Base-by-base conservation (phyloP, 2,888 invertebrate genomes). In the Anorthoa munda region DNA sequence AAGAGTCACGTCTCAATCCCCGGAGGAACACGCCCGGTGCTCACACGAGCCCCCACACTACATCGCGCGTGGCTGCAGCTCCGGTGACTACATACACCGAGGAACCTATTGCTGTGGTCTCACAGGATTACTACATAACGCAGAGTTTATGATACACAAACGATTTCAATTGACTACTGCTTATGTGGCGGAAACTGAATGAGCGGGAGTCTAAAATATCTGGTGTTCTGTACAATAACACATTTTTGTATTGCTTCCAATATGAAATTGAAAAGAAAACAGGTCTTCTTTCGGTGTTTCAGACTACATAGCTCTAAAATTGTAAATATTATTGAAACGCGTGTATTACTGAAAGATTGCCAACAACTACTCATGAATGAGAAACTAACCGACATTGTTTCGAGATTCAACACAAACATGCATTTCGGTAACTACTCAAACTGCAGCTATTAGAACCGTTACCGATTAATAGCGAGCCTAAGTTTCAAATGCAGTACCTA, bases 281-380 rank as follows among this genome's bases (percentile, higher is more conserved):
- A 15, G 12, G 5, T 46, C 3, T 31, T 17, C 17, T 23, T 60
- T 45, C 39, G 26, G 21, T 18, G 21, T 48, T 46, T 67, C 31
- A 18, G 3, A 21, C 5, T 39, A 39, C 7, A 39, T 3, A 21
- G 26, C 12, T n/a, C 15, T 15, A 21, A 4, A 15, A 15, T 5
- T n/a, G 26, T 65, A 48, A 21, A n/a, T 31, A 4, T 66, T 39
- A 50, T 23, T 48, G 2, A 50, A 11, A 18, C 18, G 13, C 5
- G 15, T 23, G 21, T 18, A 15, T 31, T 13, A 2, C 23, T 67
- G 21, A 23, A 53, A 53, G 26, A n/a, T 17, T 53, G 15, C 23
- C n/a, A 53, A 69, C 17, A n/a, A 26, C 21, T 45, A 45, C 50
- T 53, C 23, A 23, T 67, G 67, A 50, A 66, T 67, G 50, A 46